Conservation (phyloP, 2,113 vertebrate genomes). For the Petrocephalus zakoni region DNA sequence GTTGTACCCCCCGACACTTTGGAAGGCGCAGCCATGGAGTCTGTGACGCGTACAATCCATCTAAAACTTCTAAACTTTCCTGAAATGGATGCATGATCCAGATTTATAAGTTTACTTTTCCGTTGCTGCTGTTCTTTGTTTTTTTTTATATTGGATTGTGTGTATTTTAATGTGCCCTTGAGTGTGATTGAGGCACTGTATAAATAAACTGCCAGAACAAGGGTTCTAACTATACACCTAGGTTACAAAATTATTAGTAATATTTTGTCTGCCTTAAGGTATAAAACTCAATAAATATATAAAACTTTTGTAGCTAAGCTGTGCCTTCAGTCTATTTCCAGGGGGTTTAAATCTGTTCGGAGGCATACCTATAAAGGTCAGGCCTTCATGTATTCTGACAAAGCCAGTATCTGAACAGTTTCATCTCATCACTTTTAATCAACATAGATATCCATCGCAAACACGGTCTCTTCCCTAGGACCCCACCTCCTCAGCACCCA, state of each 20-base stretch:
- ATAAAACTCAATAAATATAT: too few relatives aligned
- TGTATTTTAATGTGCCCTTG: not conserved
- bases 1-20: not conserved
- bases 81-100: not conserved
- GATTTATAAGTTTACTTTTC: not conserved
- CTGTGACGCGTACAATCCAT: not conserved
- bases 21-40: not conserved
- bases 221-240: too few relatives aligned
- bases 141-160: not conserved
- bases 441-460: slow-evolving; percentile 29
- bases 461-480: slow-evolving; percentile 15
- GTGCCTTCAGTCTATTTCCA: slow-evolving; percentile 34
- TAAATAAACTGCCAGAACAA: not conserved
- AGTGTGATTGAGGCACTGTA: not conserved
- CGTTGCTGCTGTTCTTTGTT: not conserved
- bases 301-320: slow-evolving; percentile 16
- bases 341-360: slow-evolving; percentile 43
- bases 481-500: slow-evolving; percentile 13
- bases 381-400: slow-evolving; percentile 56
- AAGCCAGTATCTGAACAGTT: slow-evolving; percentile 53
- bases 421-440: slow-evolving; percentile 60
- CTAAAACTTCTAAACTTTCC: not conserved
- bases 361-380: slow-evolving; percentile 48
- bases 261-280: not conserved
- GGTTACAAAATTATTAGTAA: too few relatives aligned